These are phyloP conservation scores for Pangasianodon hypophthalmus DNA, from an alignment of 2,113 vertebrate species.

Conservation along the genomic window DNA sequence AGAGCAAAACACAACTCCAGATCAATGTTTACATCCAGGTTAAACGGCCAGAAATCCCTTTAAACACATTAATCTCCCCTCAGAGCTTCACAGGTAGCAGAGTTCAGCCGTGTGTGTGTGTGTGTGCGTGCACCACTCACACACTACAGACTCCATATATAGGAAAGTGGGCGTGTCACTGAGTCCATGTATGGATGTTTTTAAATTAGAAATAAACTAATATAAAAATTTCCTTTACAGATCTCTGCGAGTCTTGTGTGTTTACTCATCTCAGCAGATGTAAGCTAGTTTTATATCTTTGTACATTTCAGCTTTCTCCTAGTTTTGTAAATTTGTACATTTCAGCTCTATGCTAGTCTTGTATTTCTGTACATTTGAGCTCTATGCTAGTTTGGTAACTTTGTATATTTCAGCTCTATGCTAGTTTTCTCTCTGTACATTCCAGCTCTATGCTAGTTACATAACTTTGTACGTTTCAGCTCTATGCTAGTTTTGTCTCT, in stretches of 20 bases:
- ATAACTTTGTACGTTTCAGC: not conserved
- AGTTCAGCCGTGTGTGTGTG: not conserved
- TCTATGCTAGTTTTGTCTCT: not conserved
- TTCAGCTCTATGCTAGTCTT: not conserved
- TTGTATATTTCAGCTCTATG: not conserved
- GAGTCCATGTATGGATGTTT: not conserved
- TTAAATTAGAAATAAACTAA: not conserved
- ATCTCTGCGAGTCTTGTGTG: not conserved
- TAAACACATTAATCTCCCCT: conserved; percentile 15
- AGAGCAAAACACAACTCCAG: not conserved
- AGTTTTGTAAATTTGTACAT: not conserved
- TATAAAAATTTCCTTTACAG: not conserved
- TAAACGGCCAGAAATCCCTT: conserved; percentile 3
- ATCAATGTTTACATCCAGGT: conserved; percentile 2
- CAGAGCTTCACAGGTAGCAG: not conserved
- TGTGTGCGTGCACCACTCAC: not conserved
- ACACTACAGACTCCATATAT: not conserved
- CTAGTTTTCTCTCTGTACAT: not conserved
- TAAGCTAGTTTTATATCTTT: not conserved
- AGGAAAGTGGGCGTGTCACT: not conserved
- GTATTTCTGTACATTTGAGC: not conserved
- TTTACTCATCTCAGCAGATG: not conserved
- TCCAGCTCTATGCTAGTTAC: no score
- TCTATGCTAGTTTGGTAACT: not conserved
- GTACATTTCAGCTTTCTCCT: not conserved